Evolutionary conservation across 2,113 vertebrate genomes (phyloP).

Genomic region (Xyliphius kryptos): DNA sequence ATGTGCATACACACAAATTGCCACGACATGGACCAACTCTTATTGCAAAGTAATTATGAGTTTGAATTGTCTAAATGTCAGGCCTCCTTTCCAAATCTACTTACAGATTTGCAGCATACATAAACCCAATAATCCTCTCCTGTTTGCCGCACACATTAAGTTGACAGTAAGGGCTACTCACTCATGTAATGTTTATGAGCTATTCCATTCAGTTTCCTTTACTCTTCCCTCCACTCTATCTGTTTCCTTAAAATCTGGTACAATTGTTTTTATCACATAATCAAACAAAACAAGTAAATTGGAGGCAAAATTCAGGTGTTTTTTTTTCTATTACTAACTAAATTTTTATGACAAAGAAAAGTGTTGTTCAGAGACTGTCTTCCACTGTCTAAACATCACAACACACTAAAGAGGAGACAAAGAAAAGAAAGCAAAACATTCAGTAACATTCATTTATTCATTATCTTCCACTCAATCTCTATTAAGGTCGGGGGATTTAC

Average conservation of each 20-base stretch:
- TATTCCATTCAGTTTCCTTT: background rate
- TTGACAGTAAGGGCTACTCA: constrained; percentile 1
- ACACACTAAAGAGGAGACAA: too few relatives aligned
- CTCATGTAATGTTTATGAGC: background rate
- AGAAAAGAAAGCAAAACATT: too few relatives aligned
- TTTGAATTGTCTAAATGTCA: constrained; percentile 4
- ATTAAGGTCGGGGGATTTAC: too few relatives aligned
- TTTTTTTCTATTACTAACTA: too few relatives aligned
- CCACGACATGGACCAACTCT: background rate
- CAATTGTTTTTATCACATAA: background rate
- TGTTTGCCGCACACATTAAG: constrained; percentile 11
- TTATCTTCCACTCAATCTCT: too few relatives aligned
- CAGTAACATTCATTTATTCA: too few relatives aligned
- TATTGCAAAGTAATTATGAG: background rate
- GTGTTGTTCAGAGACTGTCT: too few relatives aligned
- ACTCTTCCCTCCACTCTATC: too few relatives aligned
- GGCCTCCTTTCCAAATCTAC: constrained; percentile 6
- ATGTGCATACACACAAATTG: background rate
- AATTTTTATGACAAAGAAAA: too few relatives aligned
- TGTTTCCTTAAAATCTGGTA: too few relatives aligned
- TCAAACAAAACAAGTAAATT: background rate
- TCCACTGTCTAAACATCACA: too few relatives aligned
- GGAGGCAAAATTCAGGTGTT: background rate
- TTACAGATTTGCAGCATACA: constrained; percentile 10
- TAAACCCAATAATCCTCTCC: constrained; percentile 7